phyloP scores from a whole-genome alignment of 2,888 invertebrate genomes.

The Gymnocheta viridis region DNA sequence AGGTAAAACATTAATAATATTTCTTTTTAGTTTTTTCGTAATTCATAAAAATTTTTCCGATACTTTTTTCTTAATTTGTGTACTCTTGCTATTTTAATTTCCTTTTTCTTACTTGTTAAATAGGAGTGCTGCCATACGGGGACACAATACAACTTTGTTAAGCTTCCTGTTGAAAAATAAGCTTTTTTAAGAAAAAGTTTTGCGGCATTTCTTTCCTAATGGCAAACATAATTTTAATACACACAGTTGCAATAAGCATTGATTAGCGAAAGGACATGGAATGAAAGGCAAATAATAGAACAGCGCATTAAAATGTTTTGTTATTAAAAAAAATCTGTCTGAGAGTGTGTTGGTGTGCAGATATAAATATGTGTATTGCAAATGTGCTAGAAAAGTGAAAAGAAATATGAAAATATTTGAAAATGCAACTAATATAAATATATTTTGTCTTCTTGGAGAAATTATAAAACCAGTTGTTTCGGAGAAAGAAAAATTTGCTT shows the following conservation, averaged over 20 bases:
- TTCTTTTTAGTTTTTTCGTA: too few species aligned
- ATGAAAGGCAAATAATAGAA: conserved; percentile 4
- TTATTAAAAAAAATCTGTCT: conserved; percentile 40
- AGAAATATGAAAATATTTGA: conserved; percentile 6
- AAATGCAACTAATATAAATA: background rate
- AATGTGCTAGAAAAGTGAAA: conserved; percentile 29
- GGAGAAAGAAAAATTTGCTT: conserved; percentile 13
- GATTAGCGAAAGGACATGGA: conserved; percentile 62
- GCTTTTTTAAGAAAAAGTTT: conserved; percentile 31
- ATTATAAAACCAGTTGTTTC: background rate
- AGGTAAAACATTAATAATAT: too few species aligned
- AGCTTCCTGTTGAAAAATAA: conserved; percentile 14
- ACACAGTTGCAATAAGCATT: conserved; percentile 61
- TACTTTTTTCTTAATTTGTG: too few species aligned
- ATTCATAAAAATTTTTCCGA: too few species aligned
- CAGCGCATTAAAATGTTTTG: conserved; percentile 44
- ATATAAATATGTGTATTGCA: conserved; percentile 32
- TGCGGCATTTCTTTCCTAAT: conserved; percentile 11
- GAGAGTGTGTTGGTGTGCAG: conserved; percentile 2
- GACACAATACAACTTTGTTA: conserved; percentile 6
- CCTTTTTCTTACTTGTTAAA: background rate
- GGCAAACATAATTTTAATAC: conserved; percentile 22
- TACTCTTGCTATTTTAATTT: background rate
- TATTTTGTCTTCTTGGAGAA: background rate
- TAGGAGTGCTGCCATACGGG: conserved; percentile 7